These are phyloP conservation scores for Cydia amplana DNA, from an alignment of 1,140 invertebrate genomes.

Conservation along the genomic window DNA sequence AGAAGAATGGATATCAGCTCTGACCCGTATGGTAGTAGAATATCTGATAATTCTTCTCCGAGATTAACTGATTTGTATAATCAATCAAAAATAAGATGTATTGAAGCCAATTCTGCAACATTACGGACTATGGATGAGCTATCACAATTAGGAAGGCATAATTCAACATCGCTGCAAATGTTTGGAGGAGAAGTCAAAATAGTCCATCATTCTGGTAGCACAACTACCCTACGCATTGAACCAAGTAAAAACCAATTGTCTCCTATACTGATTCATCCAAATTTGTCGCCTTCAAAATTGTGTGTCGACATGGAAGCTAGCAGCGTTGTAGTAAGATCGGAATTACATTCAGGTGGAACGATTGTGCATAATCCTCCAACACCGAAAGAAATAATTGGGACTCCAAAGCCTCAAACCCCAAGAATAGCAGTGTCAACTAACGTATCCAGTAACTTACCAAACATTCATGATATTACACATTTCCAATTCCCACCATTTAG, in stretches of 20 bases:
- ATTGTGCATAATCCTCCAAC: conserved; percentile 83
- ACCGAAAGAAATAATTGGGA: conserved; percentile 70
- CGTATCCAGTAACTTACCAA: conserved; percentile 81
- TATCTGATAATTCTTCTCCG: conserved; percentile 65
- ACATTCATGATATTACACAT: conserved; percentile 76
- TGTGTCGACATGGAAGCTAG: conserved; percentile 77
- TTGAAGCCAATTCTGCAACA: conserved; percentile 76
- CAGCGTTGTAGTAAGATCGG: conserved; percentile 85
- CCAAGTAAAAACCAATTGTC: conserved; percentile 79
- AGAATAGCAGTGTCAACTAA: conserved; percentile 81
- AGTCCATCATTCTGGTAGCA: conserved; percentile 83
- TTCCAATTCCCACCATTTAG: conserved; percentile 82
- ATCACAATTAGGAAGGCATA: conserved; percentile 72
- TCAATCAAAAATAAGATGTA: conserved; percentile 78
- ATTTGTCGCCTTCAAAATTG: conserved; percentile 72
- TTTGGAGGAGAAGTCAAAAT: conserved; percentile 90
- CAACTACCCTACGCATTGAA: conserved; percentile 86
- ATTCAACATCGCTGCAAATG: conserved; percentile 83
- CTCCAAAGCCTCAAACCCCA: conserved; percentile 79
- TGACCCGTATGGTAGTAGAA: conserved; percentile 74
- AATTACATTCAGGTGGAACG: conserved; percentile 87
- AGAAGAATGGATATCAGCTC: conserved; percentile 67
- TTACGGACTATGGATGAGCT: conserved; percentile 82
- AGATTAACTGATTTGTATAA: conserved; percentile 68
- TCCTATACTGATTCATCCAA: conserved; percentile 76